Evolutionary conservation across 2,888 invertebrate genomes (phyloP).

Genomic region (Camponotus fellah): DNA sequence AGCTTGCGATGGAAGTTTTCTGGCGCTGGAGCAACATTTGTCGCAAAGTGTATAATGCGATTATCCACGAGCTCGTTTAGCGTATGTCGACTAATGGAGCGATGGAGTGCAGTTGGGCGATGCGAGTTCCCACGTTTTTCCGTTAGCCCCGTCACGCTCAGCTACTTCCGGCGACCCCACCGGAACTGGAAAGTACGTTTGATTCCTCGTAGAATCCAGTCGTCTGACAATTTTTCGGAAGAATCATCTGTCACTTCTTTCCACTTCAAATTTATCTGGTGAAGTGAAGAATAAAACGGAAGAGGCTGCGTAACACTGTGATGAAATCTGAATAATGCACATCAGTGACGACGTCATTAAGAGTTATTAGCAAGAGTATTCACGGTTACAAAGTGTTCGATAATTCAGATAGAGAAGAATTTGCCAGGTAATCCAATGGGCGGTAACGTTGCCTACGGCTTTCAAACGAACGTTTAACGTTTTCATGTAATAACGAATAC

Average conservation of each 20-base stretch:
- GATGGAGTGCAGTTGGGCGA: slow-evolving; percentile 27
- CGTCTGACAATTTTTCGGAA: not conserved
- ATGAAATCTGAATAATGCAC: not conserved
- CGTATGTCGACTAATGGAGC: slow-evolving; percentile 59
- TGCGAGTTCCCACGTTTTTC: slow-evolving; percentile 85
- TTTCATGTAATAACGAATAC: slow-evolving; percentile 28
- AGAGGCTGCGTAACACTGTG: not conserved
- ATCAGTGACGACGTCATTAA: not conserved
- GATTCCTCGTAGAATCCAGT: slow-evolving; percentile 60
- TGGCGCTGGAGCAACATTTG: not conserved
- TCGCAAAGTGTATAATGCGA: slow-evolving; percentile 46
- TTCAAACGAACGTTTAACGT: slow-evolving; percentile 40
- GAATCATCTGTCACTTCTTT: slow-evolving; percentile 16
- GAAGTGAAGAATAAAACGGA: not conserved
- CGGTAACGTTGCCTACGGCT: slow-evolving; percentile 6
- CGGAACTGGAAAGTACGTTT: slow-evolving; percentile 82
- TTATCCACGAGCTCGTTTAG: slow-evolving; percentile 50
- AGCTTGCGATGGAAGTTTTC: not conserved
- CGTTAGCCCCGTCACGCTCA: slow-evolving; percentile 84
- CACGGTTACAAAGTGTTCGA: not conserved
- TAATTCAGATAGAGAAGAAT: not conserved
- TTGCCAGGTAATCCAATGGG: slow-evolving; percentile 25
- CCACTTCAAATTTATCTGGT: not conserved
- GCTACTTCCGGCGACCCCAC: slow-evolving; percentile 84
- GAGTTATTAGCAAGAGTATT: not conserved